Conservation (phyloP, 2,113 vertebrate species). For the Planiliza haematocheilus region DNA sequence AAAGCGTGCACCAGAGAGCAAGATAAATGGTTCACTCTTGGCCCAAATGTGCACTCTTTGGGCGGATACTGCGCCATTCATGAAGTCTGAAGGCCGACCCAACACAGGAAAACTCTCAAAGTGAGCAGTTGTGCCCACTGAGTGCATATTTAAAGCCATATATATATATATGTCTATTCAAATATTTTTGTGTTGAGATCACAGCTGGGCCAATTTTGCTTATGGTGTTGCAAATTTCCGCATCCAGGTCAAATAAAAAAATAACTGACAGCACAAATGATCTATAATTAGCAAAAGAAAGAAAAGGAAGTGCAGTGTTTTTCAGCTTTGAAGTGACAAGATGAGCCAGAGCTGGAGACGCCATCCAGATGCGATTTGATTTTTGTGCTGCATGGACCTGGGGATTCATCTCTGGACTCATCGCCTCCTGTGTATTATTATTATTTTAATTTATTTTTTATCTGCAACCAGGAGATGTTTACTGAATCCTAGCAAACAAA, state of each 20-base stretch:
- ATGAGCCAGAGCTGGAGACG: constrained; percentile 31
- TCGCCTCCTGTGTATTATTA: constrained; percentile 58
- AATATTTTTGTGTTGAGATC: constrained; percentile 49
- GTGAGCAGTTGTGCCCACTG: constrained; percentile 31
- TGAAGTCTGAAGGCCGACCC: constrained; percentile 29
- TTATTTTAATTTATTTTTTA: too few species aligned
- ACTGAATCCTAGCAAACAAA: constrained; percentile 71
- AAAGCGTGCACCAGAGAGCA: constrained; percentile 3
- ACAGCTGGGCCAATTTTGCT: constrained; percentile 31
- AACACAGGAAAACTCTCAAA: constrained; percentile 30
- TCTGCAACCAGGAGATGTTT: constrained; percentile 68
- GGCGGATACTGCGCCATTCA: constrained; percentile 21
- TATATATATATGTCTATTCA: constrained; percentile 45
- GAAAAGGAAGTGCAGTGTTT: constrained; percentile 18
- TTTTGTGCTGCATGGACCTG: constrained; percentile 57
- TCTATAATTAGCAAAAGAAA: constrained; percentile 63
- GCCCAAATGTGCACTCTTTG: constrained; percentile 30
- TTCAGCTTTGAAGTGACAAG: constrained; percentile 51
- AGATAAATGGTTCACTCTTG: constrained; percentile 46
- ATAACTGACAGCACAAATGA: constrained; percentile 49
- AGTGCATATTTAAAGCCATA: constrained; percentile 62
- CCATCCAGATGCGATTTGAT: constrained; percentile 70
- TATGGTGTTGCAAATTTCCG: constrained; percentile 21
- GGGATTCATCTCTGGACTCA: constrained; percentile 66
- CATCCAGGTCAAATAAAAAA: constrained; percentile 43